Evolutionary conservation across 2,797 vertebrate species (phyloP), one percentile per base, ranked within the genome.

Genomic region (Lindbergichthys nudifrons): DNA sequence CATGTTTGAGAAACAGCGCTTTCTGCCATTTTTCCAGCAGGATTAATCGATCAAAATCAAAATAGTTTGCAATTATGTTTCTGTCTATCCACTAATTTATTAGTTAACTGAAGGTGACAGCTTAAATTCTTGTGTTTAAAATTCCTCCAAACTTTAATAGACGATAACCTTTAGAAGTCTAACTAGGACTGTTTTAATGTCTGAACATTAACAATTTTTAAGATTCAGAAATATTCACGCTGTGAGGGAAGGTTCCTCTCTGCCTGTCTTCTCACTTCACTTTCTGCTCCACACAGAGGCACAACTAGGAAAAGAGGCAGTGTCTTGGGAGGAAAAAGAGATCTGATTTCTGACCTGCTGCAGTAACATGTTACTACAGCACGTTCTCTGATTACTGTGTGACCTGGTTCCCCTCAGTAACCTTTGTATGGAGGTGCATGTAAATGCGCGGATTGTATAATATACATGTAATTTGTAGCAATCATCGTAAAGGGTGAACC

Each of bases 111-210:
- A 36, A 36, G 8, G 32, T 7, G 32, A 36, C 32, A 0, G 32
- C 8, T 36, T 2, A 36, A 9, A 15, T 39, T 0, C 16, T 19
- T 4, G 16, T 12, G 12, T 46, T 61, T 50, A 21, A 65, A 73
- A 54, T 56, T 23, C 51, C 60, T 70, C 23, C 47, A 32, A 73
- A 77, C 47, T 75, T 19, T 32, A 72, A 67, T 53, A 65, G 46
- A 57, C 70, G 69, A 48, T 66, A 48, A 51, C 52, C 30, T 58
- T 10, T 57, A 50, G 32, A 36, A 65, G 39, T 64, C 9, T 68
- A 18, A 65, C 64, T 45, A 52, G 42, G 30, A 73, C 53, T 70
- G 47, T 65, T 48, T n/a, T 13, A 52, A 12, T 3, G 16, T 9
- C 56, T 79, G 65, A 74, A 50, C 42, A 39, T 58, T 56, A 30